Evolutionary conservation across 2,797 vertebrate species (phyloP).

Genomic region (Gymnoscopelus braueri): DNA sequence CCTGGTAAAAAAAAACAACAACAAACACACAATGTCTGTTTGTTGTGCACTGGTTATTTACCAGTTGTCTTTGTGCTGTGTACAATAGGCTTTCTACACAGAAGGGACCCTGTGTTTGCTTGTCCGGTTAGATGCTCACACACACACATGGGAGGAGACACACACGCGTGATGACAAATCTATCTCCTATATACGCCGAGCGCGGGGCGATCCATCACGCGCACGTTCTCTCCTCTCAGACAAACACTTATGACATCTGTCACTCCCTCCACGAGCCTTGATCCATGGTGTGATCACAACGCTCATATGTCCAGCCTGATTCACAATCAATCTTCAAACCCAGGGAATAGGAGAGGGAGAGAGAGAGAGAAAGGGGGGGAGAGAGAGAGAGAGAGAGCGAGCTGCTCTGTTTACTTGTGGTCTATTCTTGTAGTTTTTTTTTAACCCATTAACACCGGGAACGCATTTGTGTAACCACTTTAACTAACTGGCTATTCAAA

Average conservation of each 20-base stretch:
- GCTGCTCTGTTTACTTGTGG: slow-evolving; percentile 33
- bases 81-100: not conserved
- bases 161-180: slow-evolving; percentile 58
- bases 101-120: not conserved
- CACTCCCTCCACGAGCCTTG: slow-evolving; percentile 58
- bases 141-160: slow-evolving; percentile 38
- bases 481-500: too few species aligned
- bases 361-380: slow-evolving; percentile 3
- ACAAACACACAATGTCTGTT: too few species aligned
- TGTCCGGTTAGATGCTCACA: slow-evolving; percentile 25
- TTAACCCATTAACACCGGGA: too few species aligned
- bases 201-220: slow-evolving; percentile 65
- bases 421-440: slow-evolving; percentile 17
- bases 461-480: too few species aligned
- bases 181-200: slow-evolving; percentile 40
- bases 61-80: too few species aligned
- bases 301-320: slow-evolving; percentile 59
- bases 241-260: slow-evolving; percentile 71
- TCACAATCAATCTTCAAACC: slow-evolving; percentile 70
- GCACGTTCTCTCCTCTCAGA: slow-evolving; percentile 47
- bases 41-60: too few species aligned
- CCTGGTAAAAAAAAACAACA: too few species aligned
- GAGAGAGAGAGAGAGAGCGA: slow-evolving; percentile 5
- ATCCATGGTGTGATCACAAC: slow-evolving; percentile 69
- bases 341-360: slow-evolving; percentile 29